A percentile compares a stretch with the other conserved stretches of the same genome.
Evolutionary conservation across 2,888 invertebrate species (phyloP).

Genomic region (Nineta flava): DNA sequence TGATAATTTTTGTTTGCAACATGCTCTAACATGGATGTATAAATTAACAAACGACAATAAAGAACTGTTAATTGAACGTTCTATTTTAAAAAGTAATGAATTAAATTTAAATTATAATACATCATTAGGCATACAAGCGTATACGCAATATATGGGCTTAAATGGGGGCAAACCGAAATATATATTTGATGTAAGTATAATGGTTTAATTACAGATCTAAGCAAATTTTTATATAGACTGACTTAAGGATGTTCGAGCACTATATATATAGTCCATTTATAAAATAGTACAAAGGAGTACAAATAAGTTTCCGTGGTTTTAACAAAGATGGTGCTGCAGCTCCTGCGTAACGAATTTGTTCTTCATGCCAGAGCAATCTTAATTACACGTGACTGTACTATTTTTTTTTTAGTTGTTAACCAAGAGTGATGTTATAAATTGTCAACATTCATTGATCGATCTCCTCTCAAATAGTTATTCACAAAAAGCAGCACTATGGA

Average conservation of each 20-base stretch:
- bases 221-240: not conserved
- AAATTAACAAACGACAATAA: conserved; percentile 37
- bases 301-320: no score
- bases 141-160: conserved; percentile 60
- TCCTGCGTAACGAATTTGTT: no score
- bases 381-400: no score
- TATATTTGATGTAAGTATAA: conserved; percentile 41
- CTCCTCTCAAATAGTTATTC: conserved; percentile 65
- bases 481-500: conserved; percentile 75
- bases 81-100: conserved; percentile 50
- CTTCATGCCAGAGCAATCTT: no score
- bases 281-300: no score
- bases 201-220: not conserved
- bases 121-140: conserved; percentile 57
- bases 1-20: conserved; percentile 71
- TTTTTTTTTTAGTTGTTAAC: conserved; percentile 48
- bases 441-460: conserved; percentile 67
- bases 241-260: no score
- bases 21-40: conserved; percentile 71
- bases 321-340: no score
- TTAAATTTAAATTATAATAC: conserved; percentile 53
- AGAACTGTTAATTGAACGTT: conserved; percentile 47
- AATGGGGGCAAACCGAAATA: conserved; percentile 47
- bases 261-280: no score
- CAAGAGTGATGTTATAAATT: conserved; percentile 74